These are phyloP conservation scores for Psittacus erithacus DNA, from an alignment of 2,113 vertebrate species.

Conservation along the genomic window DNA sequence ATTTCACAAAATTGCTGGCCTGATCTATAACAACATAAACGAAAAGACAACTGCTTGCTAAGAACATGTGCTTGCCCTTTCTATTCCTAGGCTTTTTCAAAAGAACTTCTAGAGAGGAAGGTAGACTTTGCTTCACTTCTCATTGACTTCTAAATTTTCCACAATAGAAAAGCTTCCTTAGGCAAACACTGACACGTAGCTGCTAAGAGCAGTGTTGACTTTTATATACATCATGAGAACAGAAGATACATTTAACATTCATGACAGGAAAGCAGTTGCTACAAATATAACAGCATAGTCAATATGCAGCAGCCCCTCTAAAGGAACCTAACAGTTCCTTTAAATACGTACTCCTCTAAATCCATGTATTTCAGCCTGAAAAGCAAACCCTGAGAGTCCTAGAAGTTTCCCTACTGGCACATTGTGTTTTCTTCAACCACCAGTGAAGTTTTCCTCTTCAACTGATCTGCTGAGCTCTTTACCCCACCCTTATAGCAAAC, in stretches of 20 bases:
- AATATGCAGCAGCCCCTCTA: neutral
- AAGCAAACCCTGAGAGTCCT: neutral
- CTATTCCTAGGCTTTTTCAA: neutral
- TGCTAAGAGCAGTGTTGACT: neutral
- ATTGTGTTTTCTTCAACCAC: neutral
- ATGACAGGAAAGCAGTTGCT: neutral
- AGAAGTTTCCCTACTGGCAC: neutral
- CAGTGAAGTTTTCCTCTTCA: neutral
- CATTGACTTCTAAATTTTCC: neutral
- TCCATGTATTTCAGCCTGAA: neutral
- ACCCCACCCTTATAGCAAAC: neutral
- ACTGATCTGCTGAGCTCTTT: neutral
- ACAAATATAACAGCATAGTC: neutral
- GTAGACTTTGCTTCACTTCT: neutral
- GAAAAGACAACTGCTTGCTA: neutral
- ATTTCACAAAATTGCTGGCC: neutral
- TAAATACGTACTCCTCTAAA: neutral
- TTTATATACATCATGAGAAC: neutral
- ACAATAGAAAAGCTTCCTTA: neutral
- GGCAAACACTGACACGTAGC: neutral
- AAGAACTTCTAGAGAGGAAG: neutral
- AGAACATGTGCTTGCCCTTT: neutral
- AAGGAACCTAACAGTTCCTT: neutral
- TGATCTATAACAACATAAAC: neutral
- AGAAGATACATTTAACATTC: constrained; percentile 13